phyloP scores from a whole-genome alignment of 2,888 invertebrate species.

The Pheosia tremula region DNA sequence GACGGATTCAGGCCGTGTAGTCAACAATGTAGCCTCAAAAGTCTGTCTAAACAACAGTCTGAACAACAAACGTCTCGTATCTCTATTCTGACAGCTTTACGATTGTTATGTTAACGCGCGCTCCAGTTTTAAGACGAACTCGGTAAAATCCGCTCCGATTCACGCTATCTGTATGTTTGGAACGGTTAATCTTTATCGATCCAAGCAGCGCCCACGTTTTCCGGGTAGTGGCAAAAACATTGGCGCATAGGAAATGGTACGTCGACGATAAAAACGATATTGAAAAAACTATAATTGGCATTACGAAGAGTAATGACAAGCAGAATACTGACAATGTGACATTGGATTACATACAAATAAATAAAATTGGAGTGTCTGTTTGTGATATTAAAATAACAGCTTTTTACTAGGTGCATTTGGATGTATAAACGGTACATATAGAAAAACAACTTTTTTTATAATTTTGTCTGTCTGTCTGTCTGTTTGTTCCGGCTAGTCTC shows the following conservation, averaged over 20 bases:
- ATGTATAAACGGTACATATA: too few relatives aligned
- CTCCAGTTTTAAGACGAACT: conserved; percentile 28
- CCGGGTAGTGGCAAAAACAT: conserved; percentile 44
- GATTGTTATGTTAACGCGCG: conserved; percentile 4
- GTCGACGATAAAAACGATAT: conserved; percentile 17
- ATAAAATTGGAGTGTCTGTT: not conserved
- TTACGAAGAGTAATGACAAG: conserved; percentile 12
- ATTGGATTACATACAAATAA: not conserved
- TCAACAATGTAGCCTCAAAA: not conserved
- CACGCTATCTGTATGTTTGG: conserved; percentile 25
- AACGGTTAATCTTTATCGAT: conserved; percentile 36
- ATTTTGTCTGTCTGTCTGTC: too few relatives aligned
- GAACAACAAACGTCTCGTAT: conserved; percentile 4
- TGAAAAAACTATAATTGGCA: conserved; percentile 12
- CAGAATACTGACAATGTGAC: not conserved
- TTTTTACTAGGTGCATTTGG: too few relatives aligned
- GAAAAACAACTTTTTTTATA: too few relatives aligned
- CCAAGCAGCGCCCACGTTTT: conserved; percentile 27
- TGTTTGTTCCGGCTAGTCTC: too few relatives aligned
- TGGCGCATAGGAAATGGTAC: conserved; percentile 45
- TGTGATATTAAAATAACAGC: too few relatives aligned
- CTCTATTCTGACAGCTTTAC: conserved; percentile 2
- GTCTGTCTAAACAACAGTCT: not conserved
- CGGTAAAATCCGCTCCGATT: conserved; percentile 15
- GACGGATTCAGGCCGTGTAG: too few relatives aligned